A percentile compares a stretch with the other conserved stretches of the same genome.
Conservation (phyloP, 2,113 vertebrate species). For the Neodontobutis hainanensis region DNA sequence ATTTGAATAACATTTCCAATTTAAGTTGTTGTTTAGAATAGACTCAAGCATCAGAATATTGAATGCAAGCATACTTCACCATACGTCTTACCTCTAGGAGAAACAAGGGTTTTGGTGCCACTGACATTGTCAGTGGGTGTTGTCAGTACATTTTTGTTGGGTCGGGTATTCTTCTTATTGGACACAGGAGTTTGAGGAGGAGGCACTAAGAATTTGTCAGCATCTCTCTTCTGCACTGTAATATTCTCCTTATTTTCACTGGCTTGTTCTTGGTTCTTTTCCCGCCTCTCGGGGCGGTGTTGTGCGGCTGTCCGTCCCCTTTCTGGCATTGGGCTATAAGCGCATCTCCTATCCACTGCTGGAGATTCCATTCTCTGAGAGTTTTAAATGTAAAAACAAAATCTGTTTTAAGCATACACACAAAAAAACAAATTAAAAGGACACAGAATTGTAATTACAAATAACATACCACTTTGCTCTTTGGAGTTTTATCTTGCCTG, state of each 20-base stretch:
- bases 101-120: constrained; percentile 25
- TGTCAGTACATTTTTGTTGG: constrained; percentile 70
- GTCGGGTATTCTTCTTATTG: constrained; percentile 67
- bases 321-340: constrained; percentile 37
- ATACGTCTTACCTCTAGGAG: constrained; percentile 66
- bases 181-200: constrained; percentile 77
- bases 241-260: constrained; percentile 86
- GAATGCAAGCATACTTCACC: constrained; percentile 27
- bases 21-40: constrained; percentile 39
- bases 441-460: background rate
- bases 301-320: constrained; percentile 30
- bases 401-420: background rate
- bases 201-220: constrained; percentile 78
- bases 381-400: no score
- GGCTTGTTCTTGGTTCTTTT: constrained; percentile 51
- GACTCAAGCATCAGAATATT: constrained; percentile 44
- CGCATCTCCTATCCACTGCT: constrained; percentile 45
- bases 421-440: background rate
- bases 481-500: constrained; percentile 31
- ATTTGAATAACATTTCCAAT: constrained; percentile 50
- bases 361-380: constrained; percentile 53
- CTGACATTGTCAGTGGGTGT: constrained; percentile 63
- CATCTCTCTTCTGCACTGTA: constrained; percentile 55
- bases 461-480: constrained; percentile 47
- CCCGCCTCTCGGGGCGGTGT: constrained; percentile 53